Evolutionary conservation across 1,140 invertebrate genomes (phyloP).

Genomic region (Drosophila arizonae): DNA sequence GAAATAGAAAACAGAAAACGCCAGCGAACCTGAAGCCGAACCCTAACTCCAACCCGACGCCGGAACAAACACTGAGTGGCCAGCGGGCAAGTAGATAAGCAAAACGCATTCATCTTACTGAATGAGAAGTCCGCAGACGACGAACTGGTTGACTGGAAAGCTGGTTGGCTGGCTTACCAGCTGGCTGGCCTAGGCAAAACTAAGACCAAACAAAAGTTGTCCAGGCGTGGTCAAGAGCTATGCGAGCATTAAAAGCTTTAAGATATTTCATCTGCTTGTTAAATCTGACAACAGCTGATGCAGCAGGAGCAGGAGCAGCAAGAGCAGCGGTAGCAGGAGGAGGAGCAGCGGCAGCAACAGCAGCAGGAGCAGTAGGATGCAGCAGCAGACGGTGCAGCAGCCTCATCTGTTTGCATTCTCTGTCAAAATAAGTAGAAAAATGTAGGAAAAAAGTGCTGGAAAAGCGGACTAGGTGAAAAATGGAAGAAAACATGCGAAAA

Average conservation of each 20-base stretch:
- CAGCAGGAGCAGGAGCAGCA: background rate
- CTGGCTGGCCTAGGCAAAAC: slow-evolving; percentile 13
- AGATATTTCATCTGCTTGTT: slow-evolving; percentile 37
- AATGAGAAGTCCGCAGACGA: slow-evolving; percentile 5
- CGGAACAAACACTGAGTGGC: slow-evolving; percentile 42
- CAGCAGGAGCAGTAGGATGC: too few species aligned
- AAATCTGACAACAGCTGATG: slow-evolving; percentile 18
- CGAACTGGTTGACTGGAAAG: background rate
- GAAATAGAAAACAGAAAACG: slow-evolving; percentile 14
- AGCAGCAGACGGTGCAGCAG: too few species aligned
- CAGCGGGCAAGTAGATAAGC: slow-evolving; percentile 67
- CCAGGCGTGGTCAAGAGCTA: slow-evolving; percentile 38
- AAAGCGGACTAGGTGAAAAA: too few species aligned
- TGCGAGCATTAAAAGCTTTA: slow-evolving; percentile 47
- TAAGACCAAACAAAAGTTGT: slow-evolving; percentile 58
- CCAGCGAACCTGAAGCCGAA: slow-evolving; percentile 11
- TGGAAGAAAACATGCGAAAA: too few species aligned
- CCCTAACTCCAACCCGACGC: slow-evolving; percentile 5
- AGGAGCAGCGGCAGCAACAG: too few species aligned
- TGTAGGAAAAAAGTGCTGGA: too few species aligned
- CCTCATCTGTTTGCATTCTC: slow-evolving; percentile 1
- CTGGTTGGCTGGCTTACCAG: too few species aligned
- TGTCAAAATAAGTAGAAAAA: slow-evolving; percentile 1
- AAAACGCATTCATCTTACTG: slow-evolving; percentile 75
- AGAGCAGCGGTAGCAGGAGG: background rate